Conservation (phyloP, 2,888 invertebrate species). For the Lomographa bimaculata region DNA sequence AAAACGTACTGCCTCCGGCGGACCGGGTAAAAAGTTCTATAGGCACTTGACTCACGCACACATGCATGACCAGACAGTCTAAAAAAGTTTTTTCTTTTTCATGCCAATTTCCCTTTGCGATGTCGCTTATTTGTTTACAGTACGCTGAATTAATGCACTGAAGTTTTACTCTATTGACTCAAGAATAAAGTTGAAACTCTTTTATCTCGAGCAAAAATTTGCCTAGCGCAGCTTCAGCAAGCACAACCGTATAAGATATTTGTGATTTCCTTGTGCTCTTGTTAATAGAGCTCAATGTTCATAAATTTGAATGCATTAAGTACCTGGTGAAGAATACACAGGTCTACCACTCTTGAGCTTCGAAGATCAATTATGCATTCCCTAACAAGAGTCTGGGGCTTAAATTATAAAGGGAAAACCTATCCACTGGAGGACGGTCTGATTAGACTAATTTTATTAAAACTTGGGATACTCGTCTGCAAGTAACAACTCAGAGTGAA, state of each 20-base stretch:
- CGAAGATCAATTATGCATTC: constrained; percentile 62
- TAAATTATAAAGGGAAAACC: constrained; percentile 52
- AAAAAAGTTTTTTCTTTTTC: constrained; percentile 39
- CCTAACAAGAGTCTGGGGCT: constrained; percentile 49
- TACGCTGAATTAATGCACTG: constrained; percentile 17
- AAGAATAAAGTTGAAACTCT: constrained; percentile 32
- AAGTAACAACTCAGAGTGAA: constrained; percentile 7
- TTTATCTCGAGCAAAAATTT: constrained; percentile 21
- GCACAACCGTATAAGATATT: constrained; percentile 10
- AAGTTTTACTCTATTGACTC: constrained; percentile 19
- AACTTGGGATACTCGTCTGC: background rate
- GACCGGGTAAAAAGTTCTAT: constrained; percentile 31
- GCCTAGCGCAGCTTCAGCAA: constrained; percentile 14
- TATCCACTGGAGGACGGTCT: constrained; percentile 40
- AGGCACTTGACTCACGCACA: constrained; percentile 32
- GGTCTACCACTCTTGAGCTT: constrained; percentile 43
- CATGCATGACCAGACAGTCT: constrained; percentile 35
- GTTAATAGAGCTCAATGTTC: constrained; percentile 24
- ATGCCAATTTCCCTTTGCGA: constrained; percentile 41
- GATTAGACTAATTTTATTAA: constrained; percentile 43
- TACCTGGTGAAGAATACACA: constrained; percentile 33
- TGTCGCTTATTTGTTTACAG: constrained; percentile 43
- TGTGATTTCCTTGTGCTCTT: constrained; percentile 9
- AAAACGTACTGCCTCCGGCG: constrained; percentile 12
- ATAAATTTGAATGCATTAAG: constrained; percentile 6